Evolutionary conservation across 2,888 invertebrate genomes (phyloP), one percentile per base, ranked within the genome.

Genomic region (Neoitamus cyanurus): DNA sequence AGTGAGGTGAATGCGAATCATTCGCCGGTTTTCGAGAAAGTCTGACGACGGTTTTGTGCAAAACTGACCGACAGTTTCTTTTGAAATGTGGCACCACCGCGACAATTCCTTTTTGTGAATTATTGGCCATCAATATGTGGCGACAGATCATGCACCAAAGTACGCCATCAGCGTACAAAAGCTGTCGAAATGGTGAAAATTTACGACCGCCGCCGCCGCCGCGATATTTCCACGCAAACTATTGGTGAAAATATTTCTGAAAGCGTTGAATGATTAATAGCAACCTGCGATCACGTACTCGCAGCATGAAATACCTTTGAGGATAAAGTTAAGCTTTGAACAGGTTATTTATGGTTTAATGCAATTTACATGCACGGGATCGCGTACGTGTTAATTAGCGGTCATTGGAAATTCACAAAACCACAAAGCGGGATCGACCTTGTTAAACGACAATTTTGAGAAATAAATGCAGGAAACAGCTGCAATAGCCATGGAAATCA

Each of bases 1-100:
- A 34, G 28, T 9, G 58, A 15, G 30, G 46, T 77, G 48, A 77
- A 80, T 80, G 80, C 80, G 68, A 80, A 80, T 13, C 48, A 31
- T 28, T 75, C 9, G 58, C 15, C 31, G 77, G 77, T 34, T 80
- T 58, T 15, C 25, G 80, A 80, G 80, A 80, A 80, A 80, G 80
- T 80, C 20, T 6, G 11, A 58, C 4, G 48, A 20, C 6, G 15
- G 1, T 46, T 46, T 58, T 78, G 15, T 20, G 48, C 37, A 30
- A 58, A 80, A 80, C 15, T 31, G 3, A 46, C 77, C 20, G 9
- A 9, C 25, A 30, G n/a, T 70, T 48, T 68, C 58, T 58, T 77
- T 42, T 37, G 46, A 77, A 25, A 46, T 77, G 77, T 3, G 77
- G 42, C 77, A 46, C 5, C 42, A 13, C 37, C 11, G 46, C 20